phyloP scores from a whole-genome alignment of 2,888 invertebrate species.

The Mimas tiliae region DNA sequence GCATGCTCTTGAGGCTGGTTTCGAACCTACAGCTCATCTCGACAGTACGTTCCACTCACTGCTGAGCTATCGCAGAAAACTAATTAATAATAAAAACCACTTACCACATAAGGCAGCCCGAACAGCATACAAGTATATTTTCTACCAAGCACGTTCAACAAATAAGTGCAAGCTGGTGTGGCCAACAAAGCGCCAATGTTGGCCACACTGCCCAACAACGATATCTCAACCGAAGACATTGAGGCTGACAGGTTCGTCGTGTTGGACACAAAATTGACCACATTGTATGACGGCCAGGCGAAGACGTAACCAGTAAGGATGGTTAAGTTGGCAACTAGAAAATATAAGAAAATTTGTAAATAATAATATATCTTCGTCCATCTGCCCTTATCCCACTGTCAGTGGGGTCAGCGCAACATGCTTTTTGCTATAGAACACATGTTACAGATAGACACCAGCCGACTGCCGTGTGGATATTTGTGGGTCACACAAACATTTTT shows the following conservation, averaged over 20 bases:
- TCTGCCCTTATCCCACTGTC: too few species aligned
- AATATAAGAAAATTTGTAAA: not conserved
- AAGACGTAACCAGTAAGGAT: conserved; percentile 60
- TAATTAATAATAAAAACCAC: conserved; percentile 17
- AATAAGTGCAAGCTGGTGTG: conserved; percentile 60
- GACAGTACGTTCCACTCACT: too few species aligned
- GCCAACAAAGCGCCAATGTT: conserved; percentile 60
- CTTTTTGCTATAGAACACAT: too few species aligned
- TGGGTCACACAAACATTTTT: too few species aligned
- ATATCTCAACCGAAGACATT: conserved; percentile 57
- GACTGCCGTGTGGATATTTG: too few species aligned
- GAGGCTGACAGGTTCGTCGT: conserved; percentile 55
- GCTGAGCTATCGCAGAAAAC: too few species aligned
- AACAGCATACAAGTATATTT: conserved; percentile 64
- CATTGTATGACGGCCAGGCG: conserved; percentile 70
- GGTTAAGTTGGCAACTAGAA: conserved; percentile 60
- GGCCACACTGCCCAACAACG: conserved; percentile 61
- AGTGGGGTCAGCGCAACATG: too few species aligned
- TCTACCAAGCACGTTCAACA: conserved; percentile 60
- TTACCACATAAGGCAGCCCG: conserved; percentile 61
- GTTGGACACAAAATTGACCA: conserved; percentile 61
- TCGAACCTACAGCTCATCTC: too few species aligned
- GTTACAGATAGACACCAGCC: too few species aligned
- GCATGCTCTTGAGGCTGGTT: too few species aligned
- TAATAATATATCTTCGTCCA: too few species aligned